Evolutionary conservation across 1,140 invertebrate species (phyloP).

Genomic region (Nasonia vitripennis): DNA sequence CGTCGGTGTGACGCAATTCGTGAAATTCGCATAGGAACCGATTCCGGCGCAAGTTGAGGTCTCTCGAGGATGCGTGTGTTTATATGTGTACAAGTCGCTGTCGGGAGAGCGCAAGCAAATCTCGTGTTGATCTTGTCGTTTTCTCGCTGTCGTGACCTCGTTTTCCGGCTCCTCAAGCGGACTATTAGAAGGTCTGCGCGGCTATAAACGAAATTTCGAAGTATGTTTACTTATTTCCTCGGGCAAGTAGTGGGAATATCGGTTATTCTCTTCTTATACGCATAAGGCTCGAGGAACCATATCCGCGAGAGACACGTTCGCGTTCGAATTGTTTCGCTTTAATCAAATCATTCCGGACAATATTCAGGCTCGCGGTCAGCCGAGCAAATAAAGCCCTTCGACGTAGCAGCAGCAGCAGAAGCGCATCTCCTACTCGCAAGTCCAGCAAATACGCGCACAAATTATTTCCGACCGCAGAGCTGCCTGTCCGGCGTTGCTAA

Average conservation of each 20-base stretch:
- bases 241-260: background rate
- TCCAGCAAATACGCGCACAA: slow-evolving; percentile 65
- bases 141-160: slow-evolving; percentile 1
- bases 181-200: background rate
- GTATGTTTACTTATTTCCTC: background rate
- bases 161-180: background rate
- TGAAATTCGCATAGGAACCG: background rate
- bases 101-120: slow-evolving; percentile 19
- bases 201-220: background rate
- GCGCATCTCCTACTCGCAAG: background rate
- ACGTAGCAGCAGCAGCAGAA: background rate
- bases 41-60: background rate
- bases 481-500: slow-evolving; percentile 64
- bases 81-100: background rate
- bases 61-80: background rate
- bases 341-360: background rate
- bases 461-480: slow-evolving; percentile 72
- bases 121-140: slow-evolving; percentile 5
- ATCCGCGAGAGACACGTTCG: slow-evolving; percentile 46
- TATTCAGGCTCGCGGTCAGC: slow-evolving; percentile 59
- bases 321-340: background rate
- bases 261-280: background rate
- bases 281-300: background rate
- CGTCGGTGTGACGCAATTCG: background rate
- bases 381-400: slow-evolving; percentile 59